Evolutionary conservation across 2,797 vertebrate genomes (phyloP).

Genomic region (Mus minutoides): DNA sequence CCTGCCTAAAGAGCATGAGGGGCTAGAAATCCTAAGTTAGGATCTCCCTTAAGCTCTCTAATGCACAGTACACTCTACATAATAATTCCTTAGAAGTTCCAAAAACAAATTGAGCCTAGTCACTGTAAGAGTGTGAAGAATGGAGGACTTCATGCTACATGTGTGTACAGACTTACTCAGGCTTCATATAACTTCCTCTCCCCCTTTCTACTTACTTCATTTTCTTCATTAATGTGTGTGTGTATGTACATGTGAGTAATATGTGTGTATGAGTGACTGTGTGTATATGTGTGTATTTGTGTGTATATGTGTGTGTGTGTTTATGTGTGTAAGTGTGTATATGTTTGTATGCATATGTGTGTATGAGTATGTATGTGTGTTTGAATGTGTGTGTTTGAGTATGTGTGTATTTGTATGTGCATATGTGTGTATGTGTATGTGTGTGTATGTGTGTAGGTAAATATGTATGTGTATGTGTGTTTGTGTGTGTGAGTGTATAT

Average conservation of each 20-base stretch:
- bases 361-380: background rate
- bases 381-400: background rate
- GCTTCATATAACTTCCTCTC: background rate
- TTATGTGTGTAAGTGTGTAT: fast-evolving
- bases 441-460: background rate
- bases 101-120: background rate
- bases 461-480: fast-evolving
- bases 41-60: background rate
- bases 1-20: background rate
- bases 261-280: background rate
- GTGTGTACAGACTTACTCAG: background rate
- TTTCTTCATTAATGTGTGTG: background rate
- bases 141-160: fast-evolving
- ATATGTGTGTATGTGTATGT: background rate
- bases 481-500: fast-evolving
- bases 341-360: background rate
- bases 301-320: background rate
- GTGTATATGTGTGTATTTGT: background rate
- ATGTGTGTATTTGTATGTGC: background rate
- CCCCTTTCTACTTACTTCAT: background rate
- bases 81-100: background rate
- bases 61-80: background rate
- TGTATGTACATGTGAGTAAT: too few relatives aligned
- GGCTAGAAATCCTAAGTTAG: background rate
- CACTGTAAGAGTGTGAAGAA: background rate